Base-by-base conservation (phyloP, 2,888 invertebrate genomes). In the Doris montereyensis region DNA sequence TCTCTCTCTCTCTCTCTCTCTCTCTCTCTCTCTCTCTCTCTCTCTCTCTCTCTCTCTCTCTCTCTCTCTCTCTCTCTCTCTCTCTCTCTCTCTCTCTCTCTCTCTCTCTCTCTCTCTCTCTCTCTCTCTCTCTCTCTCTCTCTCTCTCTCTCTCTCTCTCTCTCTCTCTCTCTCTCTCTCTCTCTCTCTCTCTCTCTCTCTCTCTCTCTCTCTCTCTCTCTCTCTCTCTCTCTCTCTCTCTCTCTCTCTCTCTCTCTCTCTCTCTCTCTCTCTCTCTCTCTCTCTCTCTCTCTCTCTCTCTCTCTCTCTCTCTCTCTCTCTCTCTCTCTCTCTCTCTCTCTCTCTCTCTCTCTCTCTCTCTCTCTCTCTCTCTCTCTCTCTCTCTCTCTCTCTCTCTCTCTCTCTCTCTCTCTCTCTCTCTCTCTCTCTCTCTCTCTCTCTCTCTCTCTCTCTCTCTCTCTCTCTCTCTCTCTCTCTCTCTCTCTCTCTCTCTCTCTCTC, bases 1-100 rank as follows among this genome's bases (percentile, higher is more conserved):
- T 8, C 10, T 13, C 52, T 52, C 8, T 52, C 52, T 30, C 13
- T 67, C 28, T 10, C 4, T 10, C 21, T 67, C 87, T 87, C 0
- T 10, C 21, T 62, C 24, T 35, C 30, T 67, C 41, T 58, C 60
- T 4, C 32, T 75, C 13, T 21, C 10, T 34, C 32, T 13, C 65
- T 62, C n/a, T 26, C 60, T 75, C 62, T 34, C 24, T 75, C 75
- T 21, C n/a, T 75, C 60, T 32, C 75, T 34, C 28, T 8, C 26
- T 62, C 28, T 28, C 32, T 30, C 62, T 62, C 30, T 62, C 34
- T 75, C 30, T 75, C 17, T 75, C 21, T 17, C 13, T 72, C 24
- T 24, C 21, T 35, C 26, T 41, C 72, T 41, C 26, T 21, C 34
- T 41, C 21, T 35, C 2, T 21, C 26, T 72, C 41, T 35, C 24